Base-by-base conservation (phyloP, 2,113 vertebrate species). In the Blennius ocellaris region DNA sequence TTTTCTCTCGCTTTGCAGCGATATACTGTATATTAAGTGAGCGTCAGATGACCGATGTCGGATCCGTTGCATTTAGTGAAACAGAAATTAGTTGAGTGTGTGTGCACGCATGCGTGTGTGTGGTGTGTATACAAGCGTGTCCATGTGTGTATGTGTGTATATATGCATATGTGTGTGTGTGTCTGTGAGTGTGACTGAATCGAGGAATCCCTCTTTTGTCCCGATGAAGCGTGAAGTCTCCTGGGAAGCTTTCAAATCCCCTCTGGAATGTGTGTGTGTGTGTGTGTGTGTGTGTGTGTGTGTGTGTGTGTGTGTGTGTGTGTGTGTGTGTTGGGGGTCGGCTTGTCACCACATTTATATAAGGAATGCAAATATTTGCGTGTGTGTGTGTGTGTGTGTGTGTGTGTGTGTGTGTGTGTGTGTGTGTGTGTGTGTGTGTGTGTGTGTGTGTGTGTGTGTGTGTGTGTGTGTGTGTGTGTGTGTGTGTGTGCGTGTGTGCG, bases 181-280 rank as follows among this genome's bases (percentile, higher is more conserved):
- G 54, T 17, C 53, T 45, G 69, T 47, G 54, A 52, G 61, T 59
- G 66, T 40, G 76, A 78, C 38, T 74, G 72, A 85, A 74, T 72
- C 60, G 73, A 78, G 78, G 72, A 81, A 72, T 85, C 78, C 48
- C 66, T 76, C 78, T 84, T 92, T 93, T 89, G 91, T 93, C 71
- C 82, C 55, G 47, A 74, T 78, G 72, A 85, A 91, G 84, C 84
- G 77, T 79, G 71, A 86, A 92, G 89, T 87, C 85, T 93, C 87
- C 87, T 73, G 85, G 86, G 87, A 91, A 81, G 78, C 87, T 72
- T 87, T 85, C 21, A 93, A 93, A 93, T 93, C 90, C 87, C 82
- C 77, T 84, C 58, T 77, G 91, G 91, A 93, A 92, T 94, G 91
- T 89, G 86, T 79, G 76, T 65, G 63, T 74, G 71, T 81, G 56